Evolutionary conservation across 2,888 invertebrate genomes (phyloP), one percentile per base, ranked within the genome.

Genomic region (Hydroisotoma schaefferi): DNA sequence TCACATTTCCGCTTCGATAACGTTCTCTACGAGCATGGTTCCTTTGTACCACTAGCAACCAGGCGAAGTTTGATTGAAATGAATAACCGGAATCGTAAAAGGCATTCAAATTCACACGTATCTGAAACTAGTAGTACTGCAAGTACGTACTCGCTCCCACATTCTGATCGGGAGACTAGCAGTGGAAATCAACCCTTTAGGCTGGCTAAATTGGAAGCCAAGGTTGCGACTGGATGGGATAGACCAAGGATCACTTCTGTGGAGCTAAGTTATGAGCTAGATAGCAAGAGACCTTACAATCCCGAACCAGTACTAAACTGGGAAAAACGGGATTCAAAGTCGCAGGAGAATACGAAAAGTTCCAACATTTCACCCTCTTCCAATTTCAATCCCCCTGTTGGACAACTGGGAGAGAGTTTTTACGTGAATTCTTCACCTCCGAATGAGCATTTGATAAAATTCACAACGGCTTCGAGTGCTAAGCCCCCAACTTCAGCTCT

Each of bases 1-100:
- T 3, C 4, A 28, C 26, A 37, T 27, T 67, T 64, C 55, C 66
- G 67, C 12, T 69, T 68, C 55, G 68, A 69, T 28, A 68, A 67
- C 22, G 66, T 68, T 54, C 63, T 71, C 5, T 70, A 71, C 27
- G 71, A 71, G 43, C 66, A 70, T 56, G 70, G 72, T 1, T 68
- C 69, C 4, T 72, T 72, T 58, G 70, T 72, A 25, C 72, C 72
- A 18, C 48, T 69, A 10, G 72, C 72, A 5, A 72, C 72, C n/a
- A 46, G 72, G 28, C 43, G 65, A 37, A 69, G 69, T 46, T 46
- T 72, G 20, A 72, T 72, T 53, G 72, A 72, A 38, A 70, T 72
- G 70, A 70, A 72, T 49, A 72, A 70, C 57, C 47, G 61, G 3
- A 67, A 67, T 40, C 33, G 58, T 27, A 61, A 66, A 22, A 20